These are phyloP conservation scores for Rousettus madagascariensis DNA, from an alignment of 2,797 vertebrate species.

Conservation along the genomic window DNA sequence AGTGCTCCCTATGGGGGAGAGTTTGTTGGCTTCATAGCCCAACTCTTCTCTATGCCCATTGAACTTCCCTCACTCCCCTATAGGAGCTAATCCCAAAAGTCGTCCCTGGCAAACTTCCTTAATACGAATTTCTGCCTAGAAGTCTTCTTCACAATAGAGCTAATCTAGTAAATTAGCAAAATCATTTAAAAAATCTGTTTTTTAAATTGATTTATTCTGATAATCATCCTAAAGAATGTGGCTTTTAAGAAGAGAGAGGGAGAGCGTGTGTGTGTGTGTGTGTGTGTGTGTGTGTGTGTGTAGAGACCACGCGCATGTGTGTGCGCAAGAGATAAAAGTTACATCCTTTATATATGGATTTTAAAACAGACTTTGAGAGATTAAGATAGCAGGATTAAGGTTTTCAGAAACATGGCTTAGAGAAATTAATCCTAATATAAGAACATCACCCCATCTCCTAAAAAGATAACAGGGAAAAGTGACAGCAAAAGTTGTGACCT, in stretches of 20 bases:
- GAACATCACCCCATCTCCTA: neutral
- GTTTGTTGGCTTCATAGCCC: neutral
- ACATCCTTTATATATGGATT: no score
- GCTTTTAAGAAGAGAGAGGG: neutral
- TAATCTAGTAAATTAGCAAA: neutral
- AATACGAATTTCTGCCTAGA: neutral
- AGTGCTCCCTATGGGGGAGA: neutral
- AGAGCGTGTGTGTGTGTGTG: no score
- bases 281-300: no score
- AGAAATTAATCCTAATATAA: neutral
- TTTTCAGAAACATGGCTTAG: neutral
- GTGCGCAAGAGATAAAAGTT: no score
- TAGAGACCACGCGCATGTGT: no score
- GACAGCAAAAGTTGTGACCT: neutral
- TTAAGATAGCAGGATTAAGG: neutral
- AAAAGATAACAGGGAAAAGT: neutral
- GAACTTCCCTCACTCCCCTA: neutral
- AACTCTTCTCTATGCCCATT: neutral
- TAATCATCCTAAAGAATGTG: slow-evolving; percentile 31
- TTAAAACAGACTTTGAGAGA: neutral
- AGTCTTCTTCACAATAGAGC: neutral
- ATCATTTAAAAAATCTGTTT: neutral
- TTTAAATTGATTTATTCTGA: slow-evolving; percentile 19
- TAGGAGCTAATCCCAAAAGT: neutral
- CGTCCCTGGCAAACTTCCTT: neutral